Percentiles rank a stretch among this genome's conserved stretches.
Conservation (phyloP, 2,888 invertebrate genomes). For the Anarsia innoxiella region DNA sequence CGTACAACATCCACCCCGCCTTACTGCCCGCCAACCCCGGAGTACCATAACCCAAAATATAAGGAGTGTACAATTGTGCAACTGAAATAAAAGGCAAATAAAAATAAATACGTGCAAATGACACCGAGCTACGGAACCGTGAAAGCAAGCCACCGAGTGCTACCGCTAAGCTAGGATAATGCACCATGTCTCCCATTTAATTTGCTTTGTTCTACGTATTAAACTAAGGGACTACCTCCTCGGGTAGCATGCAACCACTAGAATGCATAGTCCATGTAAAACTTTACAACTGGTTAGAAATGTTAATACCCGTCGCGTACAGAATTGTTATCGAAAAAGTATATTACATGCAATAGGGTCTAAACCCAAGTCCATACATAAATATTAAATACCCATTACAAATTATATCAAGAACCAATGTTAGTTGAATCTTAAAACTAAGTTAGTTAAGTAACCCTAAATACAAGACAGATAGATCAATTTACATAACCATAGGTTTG, state of each 20-base stretch:
- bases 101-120: slow-evolving; percentile 69
- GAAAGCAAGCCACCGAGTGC: slow-evolving; percentile 66
- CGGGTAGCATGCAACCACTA: slow-evolving; percentile 45
- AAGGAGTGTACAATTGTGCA: slow-evolving; percentile 74
- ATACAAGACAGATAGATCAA: no score
- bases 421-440: no score
- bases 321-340: no score
- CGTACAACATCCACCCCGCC: slow-evolving; percentile 69
- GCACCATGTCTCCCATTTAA: slow-evolving; percentile 75
- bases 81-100: slow-evolving; percentile 72
- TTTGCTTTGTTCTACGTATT: slow-evolving; percentile 43
- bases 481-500: not conserved
- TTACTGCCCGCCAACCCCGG: slow-evolving; percentile 62
- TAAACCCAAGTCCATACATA: slow-evolving; percentile 12
- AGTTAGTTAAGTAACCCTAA: no score
- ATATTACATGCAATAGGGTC: not conserved
- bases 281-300: slow-evolving; percentile 1
- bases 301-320: slow-evolving; percentile 1
- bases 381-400: no score
- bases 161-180: slow-evolving; percentile 64
- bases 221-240: slow-evolving; percentile 30
- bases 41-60: slow-evolving; percentile 71
- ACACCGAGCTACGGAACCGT: slow-evolving; percentile 52
- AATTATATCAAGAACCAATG: no score
- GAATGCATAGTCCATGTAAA: slow-evolving; percentile 20